These are phyloP conservation scores for Arnoldichthys spilopterus DNA, from an alignment of 2,797 vertebrate species.

Conservation along the genomic window DNA sequence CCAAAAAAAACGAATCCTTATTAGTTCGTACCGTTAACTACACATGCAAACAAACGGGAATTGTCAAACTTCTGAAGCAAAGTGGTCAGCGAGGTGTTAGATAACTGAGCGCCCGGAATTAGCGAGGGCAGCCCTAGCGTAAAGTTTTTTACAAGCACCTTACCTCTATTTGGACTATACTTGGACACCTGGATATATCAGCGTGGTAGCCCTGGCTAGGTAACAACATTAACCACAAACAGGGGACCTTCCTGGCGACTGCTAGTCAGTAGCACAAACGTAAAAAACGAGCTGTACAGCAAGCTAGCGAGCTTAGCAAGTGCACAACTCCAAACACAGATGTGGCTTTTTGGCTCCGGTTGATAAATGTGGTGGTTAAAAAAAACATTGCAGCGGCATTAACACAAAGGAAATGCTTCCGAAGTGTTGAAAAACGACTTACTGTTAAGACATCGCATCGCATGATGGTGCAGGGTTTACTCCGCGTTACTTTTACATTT, in stretches of 20 bases:
- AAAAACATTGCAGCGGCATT: background rate
- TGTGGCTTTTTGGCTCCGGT: background rate
- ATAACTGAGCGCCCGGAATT: background rate
- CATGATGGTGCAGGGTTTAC: constrained; percentile 49
- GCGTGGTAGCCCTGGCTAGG: too few relatives aligned
- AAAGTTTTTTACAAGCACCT: background rate
- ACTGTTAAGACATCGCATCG: constrained; percentile 62
- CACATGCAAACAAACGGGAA: constrained; percentile 9
- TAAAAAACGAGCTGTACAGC: background rate
- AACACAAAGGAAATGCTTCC: background rate
- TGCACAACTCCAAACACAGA: constrained; percentile 1
- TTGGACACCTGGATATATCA: background rate
- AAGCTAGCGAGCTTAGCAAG: constrained; percentile 1
- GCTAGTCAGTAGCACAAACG: too few relatives aligned
- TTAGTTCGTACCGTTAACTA: background rate
- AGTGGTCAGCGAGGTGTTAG: background rate
- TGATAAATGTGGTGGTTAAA: background rate
- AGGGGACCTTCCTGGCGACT: too few relatives aligned
- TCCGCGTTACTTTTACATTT: constrained; percentile 50
- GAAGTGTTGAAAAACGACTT: constrained; percentile 37
- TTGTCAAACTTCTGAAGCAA: constrained; percentile 5
- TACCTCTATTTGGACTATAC: background rate
- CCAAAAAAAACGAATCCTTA: background rate
- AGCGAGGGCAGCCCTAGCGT: background rate
- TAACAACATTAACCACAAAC: too few relatives aligned